These are phyloP conservation scores for Myodes glareolus DNA, from an alignment of 2,113 vertebrate species.

Conservation along the genomic window DNA sequence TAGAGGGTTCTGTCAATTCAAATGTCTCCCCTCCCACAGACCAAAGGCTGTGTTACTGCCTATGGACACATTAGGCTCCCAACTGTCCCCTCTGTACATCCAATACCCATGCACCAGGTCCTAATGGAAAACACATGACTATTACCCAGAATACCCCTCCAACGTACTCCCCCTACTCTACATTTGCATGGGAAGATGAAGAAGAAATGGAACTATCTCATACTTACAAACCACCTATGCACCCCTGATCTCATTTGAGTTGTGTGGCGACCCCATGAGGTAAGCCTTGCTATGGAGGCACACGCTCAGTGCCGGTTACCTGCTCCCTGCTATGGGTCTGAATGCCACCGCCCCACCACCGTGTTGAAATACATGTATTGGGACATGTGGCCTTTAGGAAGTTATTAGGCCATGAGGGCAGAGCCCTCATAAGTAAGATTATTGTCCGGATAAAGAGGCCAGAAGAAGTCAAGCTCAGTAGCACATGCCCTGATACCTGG, in stretches of 20 bases:
- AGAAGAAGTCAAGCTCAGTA: not conserved
- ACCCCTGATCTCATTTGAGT: conserved; percentile 60
- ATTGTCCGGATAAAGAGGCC: not conserved
- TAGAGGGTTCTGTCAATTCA: conserved; percentile 79
- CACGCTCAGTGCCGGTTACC: not conserved
- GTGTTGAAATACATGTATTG: not conserved
- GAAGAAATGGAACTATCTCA: conserved; percentile 46
- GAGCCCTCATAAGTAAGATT: not conserved
- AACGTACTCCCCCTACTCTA: too few relatives aligned
- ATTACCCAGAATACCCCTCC: not conserved
- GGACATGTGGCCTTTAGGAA: not conserved
- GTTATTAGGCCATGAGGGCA: not conserved
- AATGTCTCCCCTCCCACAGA: not conserved
- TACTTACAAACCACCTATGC: conserved; percentile 54
- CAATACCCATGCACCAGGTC: not conserved
- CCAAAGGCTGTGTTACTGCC: not conserved
- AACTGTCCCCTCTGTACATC: not conserved
- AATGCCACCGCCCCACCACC: not conserved
- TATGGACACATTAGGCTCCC: not conserved
- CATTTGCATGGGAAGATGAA: conserved; percentile 8
- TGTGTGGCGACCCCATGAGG: conserved; percentile 48
- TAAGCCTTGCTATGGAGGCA: not conserved
- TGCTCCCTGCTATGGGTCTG: not conserved
- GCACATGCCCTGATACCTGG: not conserved
- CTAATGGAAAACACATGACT: not conserved